A percentile compares a stretch with the other conserved stretches of the same genome.
phyloP scores from a whole-genome alignment of 2,888 invertebrate genomes.

The Petrophora chlorosata region DNA sequence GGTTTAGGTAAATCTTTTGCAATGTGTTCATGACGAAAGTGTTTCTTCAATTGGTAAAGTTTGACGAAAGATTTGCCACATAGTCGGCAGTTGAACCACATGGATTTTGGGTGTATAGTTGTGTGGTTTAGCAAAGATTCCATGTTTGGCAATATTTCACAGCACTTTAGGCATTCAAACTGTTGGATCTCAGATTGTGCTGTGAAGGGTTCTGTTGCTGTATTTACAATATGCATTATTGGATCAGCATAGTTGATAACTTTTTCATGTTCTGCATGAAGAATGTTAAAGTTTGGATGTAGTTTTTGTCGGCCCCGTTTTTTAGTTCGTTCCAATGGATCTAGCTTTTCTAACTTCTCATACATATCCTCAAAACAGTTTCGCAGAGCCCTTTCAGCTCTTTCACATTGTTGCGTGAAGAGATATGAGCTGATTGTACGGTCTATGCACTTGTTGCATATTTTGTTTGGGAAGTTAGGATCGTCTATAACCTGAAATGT shows the following conservation, averaged over 20 bases:
- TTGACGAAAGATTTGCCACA: conserved; percentile 72
- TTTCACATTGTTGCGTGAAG: conserved; percentile 72
- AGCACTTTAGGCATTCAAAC: conserved; percentile 69
- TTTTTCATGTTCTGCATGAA: conserved; percentile 55
- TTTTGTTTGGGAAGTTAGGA: conserved; percentile 63
- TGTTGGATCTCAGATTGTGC: conserved; percentile 46
- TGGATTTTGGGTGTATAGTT: conserved; percentile 62
- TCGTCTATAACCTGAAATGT: conserved; percentile 61
- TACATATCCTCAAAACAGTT: conserved; percentile 72
- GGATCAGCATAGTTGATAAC: conserved; percentile 75
- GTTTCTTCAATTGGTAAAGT: conserved; percentile 53
- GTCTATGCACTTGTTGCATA: conserved; percentile 66
- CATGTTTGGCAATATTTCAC: conserved; percentile 59
- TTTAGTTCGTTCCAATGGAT: conserved; percentile 59
- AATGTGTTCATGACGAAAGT: conserved; percentile 39
- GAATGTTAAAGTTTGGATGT: conserved; percentile 58
- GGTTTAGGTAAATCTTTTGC: background rate
- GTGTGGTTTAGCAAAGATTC: conserved; percentile 64
- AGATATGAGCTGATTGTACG: conserved; percentile 62
- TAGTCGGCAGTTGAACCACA: conserved; percentile 70
- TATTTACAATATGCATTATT: conserved; percentile 59
- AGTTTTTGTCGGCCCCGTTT: conserved; percentile 67
- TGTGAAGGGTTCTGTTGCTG: conserved; percentile 40
- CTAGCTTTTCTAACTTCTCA: conserved; percentile 67
- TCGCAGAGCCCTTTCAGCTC: conserved; percentile 61